phyloP scores from a whole-genome alignment of 2,888 invertebrate genomes.

The Mimas tiliae region DNA sequence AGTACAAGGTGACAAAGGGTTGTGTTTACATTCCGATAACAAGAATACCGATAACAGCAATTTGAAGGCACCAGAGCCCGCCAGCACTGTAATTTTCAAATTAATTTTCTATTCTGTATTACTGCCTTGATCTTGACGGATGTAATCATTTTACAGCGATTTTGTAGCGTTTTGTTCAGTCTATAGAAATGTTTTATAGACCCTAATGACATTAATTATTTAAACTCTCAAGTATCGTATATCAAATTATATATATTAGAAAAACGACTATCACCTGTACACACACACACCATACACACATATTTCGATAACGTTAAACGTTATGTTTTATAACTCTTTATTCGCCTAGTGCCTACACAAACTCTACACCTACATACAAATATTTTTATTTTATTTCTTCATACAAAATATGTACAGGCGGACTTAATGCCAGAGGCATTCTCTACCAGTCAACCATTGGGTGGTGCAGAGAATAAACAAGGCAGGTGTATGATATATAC shows the following conservation, averaged over 20 bases:
- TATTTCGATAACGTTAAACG: too few species aligned
- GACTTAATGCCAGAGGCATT: too few species aligned
- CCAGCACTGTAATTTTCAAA: constrained; percentile 28
- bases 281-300: too few species aligned
- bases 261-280: too few species aligned
- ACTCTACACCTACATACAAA: too few species aligned
- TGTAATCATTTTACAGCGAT: neutral
- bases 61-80: constrained; percentile 25
- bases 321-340: neutral
- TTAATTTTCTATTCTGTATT: constrained; percentile 27
- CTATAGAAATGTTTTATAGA: neutral
- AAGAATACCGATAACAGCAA: constrained; percentile 25
- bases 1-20: constrained; percentile 7
- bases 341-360: neutral
- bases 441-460: too few species aligned
- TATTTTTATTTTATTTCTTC: too few species aligned
- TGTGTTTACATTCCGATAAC: neutral
- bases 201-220: too few species aligned
- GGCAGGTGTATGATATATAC: neutral
- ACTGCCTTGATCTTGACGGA: constrained; percentile 2
- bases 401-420: too few species aligned
- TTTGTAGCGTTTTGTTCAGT: neutral
- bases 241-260: too few species aligned
- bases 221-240: too few species aligned
- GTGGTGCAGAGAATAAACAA: too few species aligned